Evolutionary conservation across 2,797 vertebrate genomes (phyloP).

Genomic region (Trematomus bernacchii): DNA sequence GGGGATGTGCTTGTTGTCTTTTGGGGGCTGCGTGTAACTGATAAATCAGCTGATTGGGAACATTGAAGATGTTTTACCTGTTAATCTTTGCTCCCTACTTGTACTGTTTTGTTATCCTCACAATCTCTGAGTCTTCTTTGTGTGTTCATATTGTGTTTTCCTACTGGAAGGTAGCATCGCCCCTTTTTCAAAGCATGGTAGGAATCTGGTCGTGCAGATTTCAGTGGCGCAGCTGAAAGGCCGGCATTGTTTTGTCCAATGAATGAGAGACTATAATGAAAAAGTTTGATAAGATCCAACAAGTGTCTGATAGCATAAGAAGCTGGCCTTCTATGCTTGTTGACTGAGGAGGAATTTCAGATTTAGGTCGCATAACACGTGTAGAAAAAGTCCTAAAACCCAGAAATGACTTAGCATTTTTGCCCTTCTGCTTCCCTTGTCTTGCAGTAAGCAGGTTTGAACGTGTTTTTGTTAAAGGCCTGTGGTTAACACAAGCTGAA

Average conservation of each 20-base stretch:
- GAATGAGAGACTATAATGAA: constrained; percentile 17
- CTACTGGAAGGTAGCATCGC: constrained; percentile 9
- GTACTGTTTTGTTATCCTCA: background rate
- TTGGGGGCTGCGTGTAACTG: background rate
- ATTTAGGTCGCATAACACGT: background rate
- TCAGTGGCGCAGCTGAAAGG: constrained; percentile 56
- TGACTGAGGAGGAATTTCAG: background rate
- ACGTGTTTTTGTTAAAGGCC: too few relatives aligned
- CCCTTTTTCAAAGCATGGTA: constrained; percentile 46
- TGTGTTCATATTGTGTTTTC: constrained; percentile 1
- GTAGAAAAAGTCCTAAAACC: too few relatives aligned
- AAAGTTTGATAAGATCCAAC: constrained; percentile 24
- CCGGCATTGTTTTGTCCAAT: constrained; percentile 70
- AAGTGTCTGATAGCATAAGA: constrained; percentile 20
- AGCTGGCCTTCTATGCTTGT: background rate
- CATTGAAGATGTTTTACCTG: background rate
- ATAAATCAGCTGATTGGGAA: background rate
- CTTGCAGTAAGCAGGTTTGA: too few relatives aligned
- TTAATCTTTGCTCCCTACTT: background rate
- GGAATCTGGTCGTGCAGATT: constrained; percentile 66
- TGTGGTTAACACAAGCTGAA: too few relatives aligned
- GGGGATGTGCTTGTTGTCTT: constrained; percentile 15
- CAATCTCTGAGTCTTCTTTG: background rate
- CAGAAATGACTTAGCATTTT: too few relatives aligned
- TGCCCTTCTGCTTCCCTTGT: too few relatives aligned